Percentiles rank a stretch among this genome's conserved stretches.
phyloP scores from a whole-genome alignment of 2,113 vertebrate species.

The Oreochromis niloticus region DNA sequence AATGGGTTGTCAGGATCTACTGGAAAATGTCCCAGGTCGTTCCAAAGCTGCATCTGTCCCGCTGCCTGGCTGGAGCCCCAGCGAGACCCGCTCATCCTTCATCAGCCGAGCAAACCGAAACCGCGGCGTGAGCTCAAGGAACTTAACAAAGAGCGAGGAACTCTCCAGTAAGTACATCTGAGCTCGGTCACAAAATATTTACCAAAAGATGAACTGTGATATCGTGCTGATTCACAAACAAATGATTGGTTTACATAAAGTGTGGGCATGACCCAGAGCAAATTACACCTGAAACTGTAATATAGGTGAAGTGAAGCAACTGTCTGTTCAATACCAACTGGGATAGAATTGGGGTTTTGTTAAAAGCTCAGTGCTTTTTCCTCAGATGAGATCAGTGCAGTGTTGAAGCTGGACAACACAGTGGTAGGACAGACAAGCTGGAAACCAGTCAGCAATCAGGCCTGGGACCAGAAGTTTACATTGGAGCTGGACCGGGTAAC shows the following conservation, averaged over 20 bases:
- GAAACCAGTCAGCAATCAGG: constrained; percentile 96
- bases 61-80: constrained; percentile 94
- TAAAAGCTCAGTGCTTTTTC: neutral
- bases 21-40: constrained; percentile 94
- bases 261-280: neutral
- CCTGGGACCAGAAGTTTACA: constrained; percentile 99
- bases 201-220: neutral
- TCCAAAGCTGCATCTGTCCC: constrained; percentile 88
- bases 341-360: neutral
- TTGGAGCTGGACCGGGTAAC: constrained; percentile 97
- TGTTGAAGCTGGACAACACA: constrained; percentile 98
- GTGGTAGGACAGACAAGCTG: constrained; percentile 96
- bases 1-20: constrained; percentile 98
- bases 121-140: constrained; percentile 86
- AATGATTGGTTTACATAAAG: neutral
- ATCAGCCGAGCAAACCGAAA: constrained; percentile 92
- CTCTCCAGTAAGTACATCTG: constrained; percentile 80
- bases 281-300: neutral
- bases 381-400: constrained; percentile 94
- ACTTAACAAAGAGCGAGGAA: constrained; percentile 92
- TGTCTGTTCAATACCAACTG: neutral
- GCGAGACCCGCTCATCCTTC: constrained; percentile 92
- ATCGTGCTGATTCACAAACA: neutral
- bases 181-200: neutral
- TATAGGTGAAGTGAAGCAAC: neutral